These are phyloP conservation scores for Borostomias antarcticus DNA, from an alignment of 2,797 vertebrate species.

Conservation along the genomic window DNA sequence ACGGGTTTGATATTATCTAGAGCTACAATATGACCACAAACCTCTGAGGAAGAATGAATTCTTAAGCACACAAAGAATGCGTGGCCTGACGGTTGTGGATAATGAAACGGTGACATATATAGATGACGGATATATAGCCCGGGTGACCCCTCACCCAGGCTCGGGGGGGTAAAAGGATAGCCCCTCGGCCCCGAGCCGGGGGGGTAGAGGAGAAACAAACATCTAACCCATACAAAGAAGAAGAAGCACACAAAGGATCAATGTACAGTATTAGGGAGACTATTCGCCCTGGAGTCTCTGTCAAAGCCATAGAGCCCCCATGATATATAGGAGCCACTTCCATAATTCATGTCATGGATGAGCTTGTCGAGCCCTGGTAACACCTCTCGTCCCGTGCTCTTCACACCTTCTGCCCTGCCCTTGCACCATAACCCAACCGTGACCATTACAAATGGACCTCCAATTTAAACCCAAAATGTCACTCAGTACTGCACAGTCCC, in stretches of 20 bases:
- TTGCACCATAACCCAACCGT: constrained; percentile 16
- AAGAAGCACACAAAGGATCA: too few species aligned
- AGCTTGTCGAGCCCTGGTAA: neutral
- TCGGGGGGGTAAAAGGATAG: too few species aligned
- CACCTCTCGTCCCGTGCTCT: neutral
- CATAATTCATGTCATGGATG: neutral
- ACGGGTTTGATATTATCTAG: neutral
- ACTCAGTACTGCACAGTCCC: constrained; percentile 2
- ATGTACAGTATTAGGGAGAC: neutral
- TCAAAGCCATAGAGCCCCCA: neutral
- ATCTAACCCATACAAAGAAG: too few species aligned
- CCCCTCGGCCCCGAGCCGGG: too few species aligned
- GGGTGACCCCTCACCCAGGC: too few species aligned
- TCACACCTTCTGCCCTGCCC: constrained; percentile 1
- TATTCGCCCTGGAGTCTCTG: constrained; percentile 2
- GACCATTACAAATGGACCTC: constrained; percentile 30
- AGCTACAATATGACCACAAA: neutral
- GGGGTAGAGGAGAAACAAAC: too few species aligned
- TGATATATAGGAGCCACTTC: neutral
- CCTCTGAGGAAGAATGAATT: too few species aligned
- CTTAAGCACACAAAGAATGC: too few species aligned
- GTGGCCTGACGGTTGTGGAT: too few species aligned
- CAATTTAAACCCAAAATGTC: constrained; percentile 30
- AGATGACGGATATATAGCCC: too few species aligned
- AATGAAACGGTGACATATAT: too few species aligned